A percentile compares a stretch with the other conserved stretches of the same genome.
Conservation (phyloP, 1,140 invertebrate genomes). For the Scaptomyza hsui region DNA sequence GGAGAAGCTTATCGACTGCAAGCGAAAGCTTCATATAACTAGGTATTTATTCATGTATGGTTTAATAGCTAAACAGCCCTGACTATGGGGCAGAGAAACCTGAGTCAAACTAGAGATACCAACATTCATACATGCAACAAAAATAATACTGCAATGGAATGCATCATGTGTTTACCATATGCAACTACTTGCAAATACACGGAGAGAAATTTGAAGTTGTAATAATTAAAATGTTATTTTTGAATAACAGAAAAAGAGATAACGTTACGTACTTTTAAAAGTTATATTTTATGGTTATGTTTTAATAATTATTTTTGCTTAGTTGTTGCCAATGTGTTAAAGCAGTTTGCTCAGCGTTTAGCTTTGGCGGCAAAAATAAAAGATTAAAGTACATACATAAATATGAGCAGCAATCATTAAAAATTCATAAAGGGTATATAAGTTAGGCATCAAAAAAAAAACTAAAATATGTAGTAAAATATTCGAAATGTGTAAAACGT, state of each 20-base stretch:
- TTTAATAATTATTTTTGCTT: neutral
- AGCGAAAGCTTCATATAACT: too few relatives aligned
- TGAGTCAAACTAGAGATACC: conserved; percentile 12
- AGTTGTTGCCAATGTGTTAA: conserved; percentile 19
- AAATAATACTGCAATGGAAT: conserved; percentile 45
- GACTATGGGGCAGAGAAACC: conserved; percentile 27
- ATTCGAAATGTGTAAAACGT: too few relatives aligned
- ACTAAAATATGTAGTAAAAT: too few relatives aligned
- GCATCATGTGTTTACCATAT: conserved; percentile 71
- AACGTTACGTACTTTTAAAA: too few relatives aligned
- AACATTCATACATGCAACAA: conserved; percentile 37
- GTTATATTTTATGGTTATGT: too few relatives aligned
- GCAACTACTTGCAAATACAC: conserved; percentile 57
- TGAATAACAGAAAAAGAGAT: too few relatives aligned
- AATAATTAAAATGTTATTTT: too few relatives aligned
- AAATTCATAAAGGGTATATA: neutral
- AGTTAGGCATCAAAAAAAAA: too few relatives aligned
- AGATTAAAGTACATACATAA: neutral
- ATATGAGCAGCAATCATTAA: neutral
- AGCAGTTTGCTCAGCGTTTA: neutral
- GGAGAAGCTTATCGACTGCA: too few relatives aligned
- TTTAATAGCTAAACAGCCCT: conserved; percentile 12
- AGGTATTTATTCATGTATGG: neutral
- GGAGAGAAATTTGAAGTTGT: conserved; percentile 12
- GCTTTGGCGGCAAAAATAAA: too few relatives aligned